Percentiles rank a stretch among this genome's conserved stretches.
These are phyloP conservation scores for Epizoanthus scotinus DNA, from an alignment of 92 coral and sea anemone genomes.

Conservation along the genomic window DNA sequence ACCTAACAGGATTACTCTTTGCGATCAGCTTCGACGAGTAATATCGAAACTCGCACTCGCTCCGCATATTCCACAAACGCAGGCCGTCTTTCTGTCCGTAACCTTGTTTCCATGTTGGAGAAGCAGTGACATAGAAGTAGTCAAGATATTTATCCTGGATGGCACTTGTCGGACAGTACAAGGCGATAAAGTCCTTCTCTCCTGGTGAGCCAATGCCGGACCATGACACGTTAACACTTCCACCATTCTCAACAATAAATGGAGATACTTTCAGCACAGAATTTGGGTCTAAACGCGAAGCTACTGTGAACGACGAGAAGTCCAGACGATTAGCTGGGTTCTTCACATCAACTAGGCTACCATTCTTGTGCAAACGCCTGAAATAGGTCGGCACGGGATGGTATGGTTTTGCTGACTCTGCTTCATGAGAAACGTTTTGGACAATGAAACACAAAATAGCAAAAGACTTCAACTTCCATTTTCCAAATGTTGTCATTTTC, in stretches of 20 bases:
- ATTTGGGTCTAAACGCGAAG: slow-evolving; percentile 18
- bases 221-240: slow-evolving; percentile 76
- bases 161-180: slow-evolving; percentile 83
- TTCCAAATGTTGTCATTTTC: neutral
- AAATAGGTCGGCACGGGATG: slow-evolving; percentile 67
- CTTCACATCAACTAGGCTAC: slow-evolving; percentile 55
- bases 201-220: slow-evolving; percentile 55
- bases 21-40: slow-evolving; percentile 49
- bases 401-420: slow-evolving; percentile 35
- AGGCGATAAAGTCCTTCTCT: slow-evolving; percentile 65
- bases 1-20: slow-evolving; percentile 65
- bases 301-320: slow-evolving; percentile 40
- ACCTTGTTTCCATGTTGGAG: slow-evolving; percentile 62
- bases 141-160: slow-evolving; percentile 72
- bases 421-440: neutral
- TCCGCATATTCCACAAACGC: slow-evolving; percentile 76
- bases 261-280: slow-evolving; percentile 53
- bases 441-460: neutral
- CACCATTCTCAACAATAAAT: slow-evolving; percentile 67
- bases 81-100: slow-evolving; percentile 61
- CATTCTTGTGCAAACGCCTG: slow-evolving; percentile 55
- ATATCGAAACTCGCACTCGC: slow-evolving; percentile 79
- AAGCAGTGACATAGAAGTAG: slow-evolving; percentile 51
- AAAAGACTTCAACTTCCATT: neutral
- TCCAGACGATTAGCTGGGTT: slow-evolving; percentile 57